phyloP scores from a whole-genome alignment of 2,888 invertebrate genomes.

The Endotricha flammealis region DNA sequence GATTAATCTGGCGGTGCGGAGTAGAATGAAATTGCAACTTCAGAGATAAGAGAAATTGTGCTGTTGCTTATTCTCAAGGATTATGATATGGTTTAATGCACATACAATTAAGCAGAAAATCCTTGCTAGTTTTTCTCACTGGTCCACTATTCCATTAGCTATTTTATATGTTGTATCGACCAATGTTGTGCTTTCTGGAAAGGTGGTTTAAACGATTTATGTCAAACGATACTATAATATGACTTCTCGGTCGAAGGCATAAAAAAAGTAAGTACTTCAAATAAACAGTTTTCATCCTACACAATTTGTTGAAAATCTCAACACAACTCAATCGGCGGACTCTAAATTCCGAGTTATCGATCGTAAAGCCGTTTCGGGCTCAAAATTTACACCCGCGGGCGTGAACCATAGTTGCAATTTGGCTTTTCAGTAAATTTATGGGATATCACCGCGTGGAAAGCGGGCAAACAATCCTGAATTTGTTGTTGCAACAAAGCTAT shows the following conservation, averaged over 20 bases:
- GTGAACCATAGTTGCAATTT: slow-evolving; percentile 70
- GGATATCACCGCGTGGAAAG: slow-evolving; percentile 66
- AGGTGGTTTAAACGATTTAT: too few relatives aligned
- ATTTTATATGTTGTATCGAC: too few relatives aligned
- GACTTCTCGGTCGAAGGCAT: too few relatives aligned
- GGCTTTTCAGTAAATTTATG: slow-evolving; percentile 72
- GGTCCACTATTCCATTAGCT: too few relatives aligned
- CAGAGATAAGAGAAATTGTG: slow-evolving; percentile 33
- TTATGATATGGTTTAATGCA: slow-evolving; percentile 9
- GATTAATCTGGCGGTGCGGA: slow-evolving; percentile 60
- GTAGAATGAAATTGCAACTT: slow-evolving; percentile 51
- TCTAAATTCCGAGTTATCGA: slow-evolving; percentile 12
- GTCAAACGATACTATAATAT: too few relatives aligned
- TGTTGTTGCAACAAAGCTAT: slow-evolving; percentile 59
- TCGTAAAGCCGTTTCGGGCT: slow-evolving; percentile 15
- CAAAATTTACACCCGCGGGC: slow-evolving; percentile 28
- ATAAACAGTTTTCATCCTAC: too few relatives aligned
- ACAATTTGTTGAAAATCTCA: neutral
- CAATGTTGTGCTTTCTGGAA: too few relatives aligned
- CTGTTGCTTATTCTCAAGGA: slow-evolving; percentile 27
- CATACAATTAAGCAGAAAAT: neutral
- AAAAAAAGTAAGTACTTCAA: too few relatives aligned
- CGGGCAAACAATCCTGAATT: slow-evolving; percentile 69
- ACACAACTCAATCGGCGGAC: slow-evolving; percentile 10
- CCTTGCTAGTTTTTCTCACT: too few relatives aligned